Conservation (phyloP, 2,113 vertebrate genomes). For the Leucoraja erinaceus region DNA sequence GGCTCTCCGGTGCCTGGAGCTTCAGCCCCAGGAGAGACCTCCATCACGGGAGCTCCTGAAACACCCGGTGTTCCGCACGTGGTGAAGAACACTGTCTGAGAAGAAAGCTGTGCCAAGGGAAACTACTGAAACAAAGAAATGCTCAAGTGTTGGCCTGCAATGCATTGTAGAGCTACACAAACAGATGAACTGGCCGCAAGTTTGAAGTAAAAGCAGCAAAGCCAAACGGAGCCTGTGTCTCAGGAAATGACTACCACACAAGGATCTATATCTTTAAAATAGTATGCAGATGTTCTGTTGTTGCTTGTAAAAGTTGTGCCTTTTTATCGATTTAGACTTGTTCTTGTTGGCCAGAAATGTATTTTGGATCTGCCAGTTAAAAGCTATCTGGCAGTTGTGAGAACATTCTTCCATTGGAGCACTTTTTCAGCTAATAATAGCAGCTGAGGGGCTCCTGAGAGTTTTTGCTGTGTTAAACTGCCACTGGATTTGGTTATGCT, state of each 20-base stretch:
- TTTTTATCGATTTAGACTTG: conserved; percentile 46
- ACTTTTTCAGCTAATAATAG: conserved; percentile 65
- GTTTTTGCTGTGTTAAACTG: conserved; percentile 23
- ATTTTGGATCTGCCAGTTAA: conserved; percentile 48
- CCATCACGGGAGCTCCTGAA: conserved; percentile 77
- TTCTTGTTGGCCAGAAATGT: neutral
- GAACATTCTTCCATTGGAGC: conserved; percentile 52
- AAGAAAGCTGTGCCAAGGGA: conserved; percentile 44
- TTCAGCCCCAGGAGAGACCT: conserved; percentile 78
- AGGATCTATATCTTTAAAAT: conserved; percentile 59
- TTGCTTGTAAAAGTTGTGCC: conserved; percentile 59
- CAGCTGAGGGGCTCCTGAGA: conserved; percentile 55
- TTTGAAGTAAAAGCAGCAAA: conserved; percentile 44
- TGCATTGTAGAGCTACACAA: conserved; percentile 44
- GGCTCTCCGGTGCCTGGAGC: conserved; percentile 78
- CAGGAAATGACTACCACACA: conserved; percentile 63
- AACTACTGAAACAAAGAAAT: conserved; percentile 56
- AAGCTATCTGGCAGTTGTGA: conserved; percentile 52
- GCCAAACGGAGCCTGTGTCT: conserved; percentile 48
- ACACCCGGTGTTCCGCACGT: conserved; percentile 76
- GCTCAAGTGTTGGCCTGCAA: conserved; percentile 44
- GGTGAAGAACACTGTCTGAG: conserved; percentile 55
- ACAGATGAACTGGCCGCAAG: conserved; percentile 48
- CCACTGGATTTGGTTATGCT: neutral
- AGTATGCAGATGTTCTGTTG: conserved; percentile 57